These are phyloP conservation scores for Ianthella basta DNA, from an alignment of 37 sponge, comb jelly and placozoan genomes.

Conservation along the genomic window DNA sequence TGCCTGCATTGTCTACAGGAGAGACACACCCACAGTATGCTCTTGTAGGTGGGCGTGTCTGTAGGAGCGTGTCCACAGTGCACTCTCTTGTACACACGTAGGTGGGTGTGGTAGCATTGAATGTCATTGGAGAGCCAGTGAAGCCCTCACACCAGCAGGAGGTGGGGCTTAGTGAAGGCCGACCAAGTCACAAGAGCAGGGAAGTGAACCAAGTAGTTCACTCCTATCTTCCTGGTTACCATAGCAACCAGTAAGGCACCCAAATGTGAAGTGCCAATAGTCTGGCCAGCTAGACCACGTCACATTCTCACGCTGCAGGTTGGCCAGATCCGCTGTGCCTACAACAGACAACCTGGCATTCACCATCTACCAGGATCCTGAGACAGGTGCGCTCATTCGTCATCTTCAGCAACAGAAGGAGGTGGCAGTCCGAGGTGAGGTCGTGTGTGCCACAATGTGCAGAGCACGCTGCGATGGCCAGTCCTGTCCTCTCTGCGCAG, in stretches of 20 bases:
- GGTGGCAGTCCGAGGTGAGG: constrained; percentile 67
- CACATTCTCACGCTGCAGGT: no score
- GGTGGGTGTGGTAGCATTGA: constrained; percentile 84
- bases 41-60: background rate
- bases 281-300: no score
- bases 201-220: background rate
- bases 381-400: constrained; percentile 67
- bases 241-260: constrained; percentile 14
- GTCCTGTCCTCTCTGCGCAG: background rate
- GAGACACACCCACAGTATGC: background rate
- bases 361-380: constrained; percentile 68
- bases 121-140: constrained; percentile 65
- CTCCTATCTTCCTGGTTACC: constrained; percentile 25
- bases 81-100: background rate
- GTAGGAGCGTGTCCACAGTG: background rate
- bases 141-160: background rate
- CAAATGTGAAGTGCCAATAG: no score
- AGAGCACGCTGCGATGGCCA: background rate
- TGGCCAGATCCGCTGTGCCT: background rate
- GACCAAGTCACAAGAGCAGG: background rate
- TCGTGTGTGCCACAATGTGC: background rate
- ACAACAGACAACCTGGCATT: constrained; percentile 60
- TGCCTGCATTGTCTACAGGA: background rate
- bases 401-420: constrained; percentile 65
- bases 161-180: background rate